Base-by-base conservation (phyloP, 2,888 invertebrate genomes). In the Perizoma flavofasciatum region DNA sequence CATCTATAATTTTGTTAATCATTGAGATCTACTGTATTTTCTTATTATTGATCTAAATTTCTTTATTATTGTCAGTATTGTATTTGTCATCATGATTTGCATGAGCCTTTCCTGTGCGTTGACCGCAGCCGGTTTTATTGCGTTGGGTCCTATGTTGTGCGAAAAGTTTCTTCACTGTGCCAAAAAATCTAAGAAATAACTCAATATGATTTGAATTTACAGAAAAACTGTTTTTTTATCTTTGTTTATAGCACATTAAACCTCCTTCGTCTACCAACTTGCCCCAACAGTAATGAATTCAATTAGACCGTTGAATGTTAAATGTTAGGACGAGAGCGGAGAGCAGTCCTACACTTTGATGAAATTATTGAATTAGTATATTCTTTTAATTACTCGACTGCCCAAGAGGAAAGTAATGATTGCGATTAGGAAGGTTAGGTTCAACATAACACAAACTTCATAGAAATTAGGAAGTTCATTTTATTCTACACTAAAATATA, bases 401-500 rank as follows among this genome's bases (percentile, higher is more conserved):
- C 22, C 22, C 22, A 22, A 22, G 3, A 22, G 22, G 22, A 22
- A 3, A 22, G 1, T 22, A 22, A 22, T 22, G 22, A 22, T 22
- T 22, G 1, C 3, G 1, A 22, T 2, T 9, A 41, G n/a, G n/a
- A n/a, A 41, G 8, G 8, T 41, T 9, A 37, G 4, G 41, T 41
- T 4, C 3, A 44, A 44, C 0, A 7, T 4, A 10, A 44, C 22
- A 32, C 33, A 11, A 39, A 0, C n/a, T 59, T 46, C 45, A 60
- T 56, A 71, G 66, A 68, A 70, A 74, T 78, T 82, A 83, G 81
- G 82, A 86, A 87, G 85, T 63, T 66, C 76, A 77, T 79, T 79
- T 81, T 86, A 85, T 77, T 80, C 83, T 89, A 88, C 78, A 73
- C 85, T 88, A 88, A 81, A 22, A 87, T 87, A 91, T 90, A 91